phyloP scores from a whole-genome alignment of 2,797 vertebrate species.

The Prionace glauca region DNA sequence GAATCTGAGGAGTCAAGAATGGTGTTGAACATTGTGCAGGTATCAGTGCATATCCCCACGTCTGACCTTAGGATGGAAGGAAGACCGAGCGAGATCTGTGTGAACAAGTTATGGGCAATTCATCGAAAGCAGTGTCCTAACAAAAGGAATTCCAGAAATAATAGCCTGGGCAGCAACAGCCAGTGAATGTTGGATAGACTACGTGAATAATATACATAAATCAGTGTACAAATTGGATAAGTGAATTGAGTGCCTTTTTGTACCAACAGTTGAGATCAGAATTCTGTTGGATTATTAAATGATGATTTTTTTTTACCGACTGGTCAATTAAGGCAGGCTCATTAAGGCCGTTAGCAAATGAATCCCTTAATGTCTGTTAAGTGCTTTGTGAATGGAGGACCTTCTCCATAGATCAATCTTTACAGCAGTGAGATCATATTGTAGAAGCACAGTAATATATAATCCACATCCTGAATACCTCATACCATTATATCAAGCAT shows the following conservation, averaged over 20 bases:
- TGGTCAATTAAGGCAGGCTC: background rate
- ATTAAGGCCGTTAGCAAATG: background rate
- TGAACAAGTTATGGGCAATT: background rate
- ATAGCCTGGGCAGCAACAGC: background rate
- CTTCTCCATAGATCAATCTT: slow-evolving; percentile 1
- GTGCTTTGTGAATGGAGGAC: background rate
- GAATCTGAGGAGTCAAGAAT: too few relatives aligned
- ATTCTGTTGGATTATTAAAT: background rate
- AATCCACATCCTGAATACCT: background rate
- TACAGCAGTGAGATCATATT: background rate
- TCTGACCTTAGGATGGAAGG: too few relatives aligned
- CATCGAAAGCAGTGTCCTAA: background rate
- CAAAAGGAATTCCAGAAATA: background rate
- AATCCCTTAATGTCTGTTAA: background rate
- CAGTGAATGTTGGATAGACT: background rate
- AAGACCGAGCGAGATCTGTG: background rate
- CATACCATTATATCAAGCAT: background rate
- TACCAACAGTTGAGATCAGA: background rate
- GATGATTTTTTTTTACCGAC: background rate
- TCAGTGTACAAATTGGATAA: background rate
- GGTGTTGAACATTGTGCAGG: too few relatives aligned
- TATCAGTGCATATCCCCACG: too few relatives aligned
- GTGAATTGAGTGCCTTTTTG: background rate
- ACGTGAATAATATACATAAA: background rate
- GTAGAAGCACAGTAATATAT: background rate